Evolutionary conservation across 2,888 invertebrate genomes (phyloP).

Genomic region (Pantelozetes paolii): DNA sequence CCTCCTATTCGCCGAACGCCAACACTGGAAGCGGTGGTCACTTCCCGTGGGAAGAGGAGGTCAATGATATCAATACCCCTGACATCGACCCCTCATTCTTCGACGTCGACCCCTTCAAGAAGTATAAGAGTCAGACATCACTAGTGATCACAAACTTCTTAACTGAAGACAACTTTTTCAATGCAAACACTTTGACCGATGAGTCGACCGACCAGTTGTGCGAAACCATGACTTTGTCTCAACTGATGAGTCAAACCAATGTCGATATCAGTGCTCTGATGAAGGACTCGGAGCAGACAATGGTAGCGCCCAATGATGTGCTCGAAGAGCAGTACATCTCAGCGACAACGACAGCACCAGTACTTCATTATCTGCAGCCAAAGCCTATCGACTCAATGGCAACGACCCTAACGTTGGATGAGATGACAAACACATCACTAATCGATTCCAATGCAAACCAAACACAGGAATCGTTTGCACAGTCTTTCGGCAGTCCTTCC

Average conservation of each 20-base stretch:
- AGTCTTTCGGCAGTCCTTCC: not conserved
- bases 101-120: conserved; percentile 10
- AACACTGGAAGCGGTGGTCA: not conserved
- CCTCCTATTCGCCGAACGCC: conserved; percentile 28
- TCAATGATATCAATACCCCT: conserved; percentile 1
- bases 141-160: not conserved
- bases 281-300: not conserved
- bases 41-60: conserved; percentile 7
- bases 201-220: not conserved
- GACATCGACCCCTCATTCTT: conserved; percentile 26
- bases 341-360: not conserved
- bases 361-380: conserved; percentile 8
- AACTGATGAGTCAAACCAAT: conserved; percentile 7
- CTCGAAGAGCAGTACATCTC: not conserved
- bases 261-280: not conserved
- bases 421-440: not conserved
- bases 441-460: not conserved
- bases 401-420: too few species aligned
- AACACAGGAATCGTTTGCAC: not conserved
- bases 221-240: not conserved
- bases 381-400: not conserved
- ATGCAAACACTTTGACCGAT: too few species aligned
- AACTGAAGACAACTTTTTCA: not conserved
- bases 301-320: not conserved
- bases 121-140: too few species aligned